Percentiles rank a stretch among this genome's conserved stretches.
phyloP scores from a whole-genome alignment of 2,888 invertebrate genomes.

The Mesoligia furuncula region DNA sequence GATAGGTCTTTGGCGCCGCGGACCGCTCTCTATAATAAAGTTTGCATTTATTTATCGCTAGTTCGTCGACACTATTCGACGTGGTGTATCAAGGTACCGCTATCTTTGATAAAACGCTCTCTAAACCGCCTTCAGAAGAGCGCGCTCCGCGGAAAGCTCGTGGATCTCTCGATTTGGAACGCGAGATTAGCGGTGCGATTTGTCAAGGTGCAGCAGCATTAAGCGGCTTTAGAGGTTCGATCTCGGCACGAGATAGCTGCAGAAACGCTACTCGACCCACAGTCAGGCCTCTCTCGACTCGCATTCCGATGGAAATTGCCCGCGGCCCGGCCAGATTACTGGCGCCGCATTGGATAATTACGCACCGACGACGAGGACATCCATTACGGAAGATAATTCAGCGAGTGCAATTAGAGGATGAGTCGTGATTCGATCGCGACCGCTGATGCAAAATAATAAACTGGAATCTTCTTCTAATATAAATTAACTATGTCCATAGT shows the following conservation, averaged over 20 bases:
- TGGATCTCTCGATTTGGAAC: slow-evolving; percentile 68
- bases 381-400: slow-evolving; percentile 87
- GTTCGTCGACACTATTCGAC: slow-evolving; percentile 63
- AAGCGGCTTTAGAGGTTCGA: slow-evolving; percentile 72
- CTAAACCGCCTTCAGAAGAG: slow-evolving; percentile 62
- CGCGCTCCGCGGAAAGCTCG: slow-evolving; percentile 62
- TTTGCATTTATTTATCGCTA: slow-evolving; percentile 69
- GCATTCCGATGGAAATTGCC: slow-evolving; percentile 85
- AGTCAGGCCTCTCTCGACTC: slow-evolving; percentile 74
- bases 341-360: slow-evolving; percentile 87
- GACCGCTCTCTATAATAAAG: slow-evolving; percentile 66
- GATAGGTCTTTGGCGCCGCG: slow-evolving; percentile 70
- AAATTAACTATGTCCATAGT: slow-evolving; percentile 77
- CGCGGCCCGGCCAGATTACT: slow-evolving; percentile 79
- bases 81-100: slow-evolving; percentile 64
- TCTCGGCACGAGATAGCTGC: slow-evolving; percentile 76
- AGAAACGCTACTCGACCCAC: slow-evolving; percentile 84
- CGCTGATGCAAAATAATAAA: slow-evolving; percentile 73
- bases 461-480: slow-evolving; percentile 70
- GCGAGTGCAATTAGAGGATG: slow-evolving; percentile 83
- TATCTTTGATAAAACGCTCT: slow-evolving; percentile 67
- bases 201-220: slow-evolving; percentile 75
- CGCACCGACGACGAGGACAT: slow-evolving; percentile 82
- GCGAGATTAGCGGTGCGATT: slow-evolving; percentile 76
- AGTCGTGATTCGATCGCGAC: slow-evolving; percentile 79